A percentile compares a stretch with the other conserved stretches of the same genome.
phyloP scores from a whole-genome alignment of 2,888 invertebrate species.

The Dicyrtomina minuta region DNA sequence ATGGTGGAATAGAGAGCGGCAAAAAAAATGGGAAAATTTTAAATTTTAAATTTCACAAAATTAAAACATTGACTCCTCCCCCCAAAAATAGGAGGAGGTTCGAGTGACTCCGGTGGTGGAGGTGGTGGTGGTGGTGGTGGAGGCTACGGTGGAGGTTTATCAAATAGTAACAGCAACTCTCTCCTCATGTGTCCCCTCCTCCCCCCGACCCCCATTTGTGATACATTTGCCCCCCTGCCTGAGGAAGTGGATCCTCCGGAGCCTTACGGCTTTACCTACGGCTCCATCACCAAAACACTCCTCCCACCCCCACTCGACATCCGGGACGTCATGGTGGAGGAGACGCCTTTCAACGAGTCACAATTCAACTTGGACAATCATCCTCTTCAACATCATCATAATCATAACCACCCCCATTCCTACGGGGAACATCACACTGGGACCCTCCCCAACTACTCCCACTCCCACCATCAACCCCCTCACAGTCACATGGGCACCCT shows the following conservation, averaged over 20 bases:
- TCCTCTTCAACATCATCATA: not conserved
- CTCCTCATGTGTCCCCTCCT: conserved; percentile 50
- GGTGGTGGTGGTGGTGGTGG: too few species aligned
- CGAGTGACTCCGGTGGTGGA: conserved; percentile 34
- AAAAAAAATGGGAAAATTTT: too few species aligned
- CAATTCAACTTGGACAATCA: not conserved
- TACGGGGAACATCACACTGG: too few species aligned
- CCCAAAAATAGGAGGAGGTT: conserved; percentile 16
- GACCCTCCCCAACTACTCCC: not conserved
- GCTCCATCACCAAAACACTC: conserved; percentile 33
- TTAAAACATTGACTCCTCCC: too few species aligned
- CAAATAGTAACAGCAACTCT: too few species aligned
- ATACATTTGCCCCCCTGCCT: conserved; percentile 52
- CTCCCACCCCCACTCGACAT: conserved; percentile 50
- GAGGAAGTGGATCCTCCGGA: conserved; percentile 52
- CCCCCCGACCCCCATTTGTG: conserved; percentile 53
- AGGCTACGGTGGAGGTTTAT: conserved; percentile 7
- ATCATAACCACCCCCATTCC: not conserved
- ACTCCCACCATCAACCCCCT: conserved; percentile 26
- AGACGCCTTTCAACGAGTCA: conserved; percentile 44
- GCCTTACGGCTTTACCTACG: conserved; percentile 52
- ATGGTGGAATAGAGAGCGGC: too few species aligned
- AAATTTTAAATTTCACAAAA: too few species aligned
- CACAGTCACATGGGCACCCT: conserved; percentile 33
- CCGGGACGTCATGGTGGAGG: conserved; percentile 39